phyloP scores from a whole-genome alignment of 1,140 invertebrate species.

The Cherax quadricarinatus region DNA sequence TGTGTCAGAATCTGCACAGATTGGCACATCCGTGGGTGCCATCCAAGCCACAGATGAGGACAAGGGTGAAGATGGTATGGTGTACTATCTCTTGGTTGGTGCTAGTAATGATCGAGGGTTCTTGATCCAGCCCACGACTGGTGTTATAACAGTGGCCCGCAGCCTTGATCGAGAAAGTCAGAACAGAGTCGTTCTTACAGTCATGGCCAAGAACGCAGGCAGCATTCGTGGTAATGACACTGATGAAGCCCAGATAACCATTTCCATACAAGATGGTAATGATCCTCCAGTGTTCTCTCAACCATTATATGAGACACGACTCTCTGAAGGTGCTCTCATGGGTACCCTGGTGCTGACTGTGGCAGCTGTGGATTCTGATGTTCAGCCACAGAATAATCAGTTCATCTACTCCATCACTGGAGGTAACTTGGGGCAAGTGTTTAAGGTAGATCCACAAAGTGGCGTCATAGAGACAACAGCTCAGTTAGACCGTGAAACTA shows the following conservation, averaged over 20 bases:
- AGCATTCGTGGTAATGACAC: conserved; percentile 96
- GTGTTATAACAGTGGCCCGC: conserved; percentile 88
- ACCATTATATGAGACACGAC: conserved; percentile 84
- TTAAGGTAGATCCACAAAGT: conserved; percentile 91
- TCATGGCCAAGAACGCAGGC: conserved; percentile 95
- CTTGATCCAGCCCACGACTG: conserved; percentile 89
- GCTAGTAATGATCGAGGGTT: conserved; percentile 95
- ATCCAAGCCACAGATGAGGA: conserved; percentile 95
- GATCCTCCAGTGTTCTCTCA: conserved; percentile 94
- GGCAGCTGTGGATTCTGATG: conserved; percentile 93
- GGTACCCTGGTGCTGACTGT: conserved; percentile 88
- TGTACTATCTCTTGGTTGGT: conserved; percentile 94
- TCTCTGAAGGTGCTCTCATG: conserved; percentile 86
- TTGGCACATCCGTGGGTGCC: conserved; percentile 90
- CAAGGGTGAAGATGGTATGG: conserved; percentile 91
- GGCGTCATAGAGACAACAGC: conserved; percentile 88
- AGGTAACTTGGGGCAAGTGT: conserved; percentile 83
- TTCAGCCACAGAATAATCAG: conserved; percentile 92
- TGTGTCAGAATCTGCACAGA: conserved; percentile 93
- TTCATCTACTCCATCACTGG: conserved; percentile 93
- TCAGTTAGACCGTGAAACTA: conserved; percentile 89
- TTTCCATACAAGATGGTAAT: conserved; percentile 96
- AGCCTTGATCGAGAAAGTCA: conserved; percentile 93
- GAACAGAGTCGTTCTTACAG: conserved; percentile 91
- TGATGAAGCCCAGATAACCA: conserved; percentile 94